Percentiles rank a stretch among this genome's conserved stretches.
Evolutionary conservation across 2,113 vertebrate species (phyloP).

Genomic region (Pogonocichla stellata): DNA sequence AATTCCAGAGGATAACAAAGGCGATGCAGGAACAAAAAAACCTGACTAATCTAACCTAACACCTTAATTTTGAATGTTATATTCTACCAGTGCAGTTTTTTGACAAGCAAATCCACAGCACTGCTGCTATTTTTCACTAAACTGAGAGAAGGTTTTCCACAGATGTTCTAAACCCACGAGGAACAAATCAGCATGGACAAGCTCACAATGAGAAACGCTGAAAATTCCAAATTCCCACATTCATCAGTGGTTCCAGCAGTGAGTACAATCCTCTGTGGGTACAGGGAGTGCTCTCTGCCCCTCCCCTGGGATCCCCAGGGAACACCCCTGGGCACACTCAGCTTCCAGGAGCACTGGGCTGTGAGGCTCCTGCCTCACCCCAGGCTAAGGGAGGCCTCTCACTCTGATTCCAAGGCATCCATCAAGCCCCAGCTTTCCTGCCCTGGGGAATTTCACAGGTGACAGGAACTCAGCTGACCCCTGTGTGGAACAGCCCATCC

Average conservation of each 20-base stretch:
- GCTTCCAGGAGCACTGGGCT: neutral
- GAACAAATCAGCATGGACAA: neutral
- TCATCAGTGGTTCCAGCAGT: neutral
- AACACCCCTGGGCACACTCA: neutral
- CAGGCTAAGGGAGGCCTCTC: neutral
- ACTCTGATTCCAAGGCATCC: neutral
- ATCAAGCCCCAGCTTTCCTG: neutral
- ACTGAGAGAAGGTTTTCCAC: neutral
- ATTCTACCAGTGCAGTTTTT: neutral
- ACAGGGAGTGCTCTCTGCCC: neutral
- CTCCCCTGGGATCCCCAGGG: neutral
- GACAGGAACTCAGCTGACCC: neutral
- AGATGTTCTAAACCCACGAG: neutral
- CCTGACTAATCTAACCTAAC: neutral
- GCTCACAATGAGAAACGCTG: neutral
- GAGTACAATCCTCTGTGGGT: fast-evolving
- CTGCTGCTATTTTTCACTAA: neutral
- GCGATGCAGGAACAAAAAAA: neutral
- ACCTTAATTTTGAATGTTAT: neutral
- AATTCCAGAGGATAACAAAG: neutral
- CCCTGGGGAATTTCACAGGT: neutral
- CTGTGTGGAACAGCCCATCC: neutral
- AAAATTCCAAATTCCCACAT: neutral
- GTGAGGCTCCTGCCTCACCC: neutral
- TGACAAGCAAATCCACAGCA: neutral